phyloP scores from a whole-genome alignment of 1,140 invertebrate genomes.

The Papilio helenus region DNA sequence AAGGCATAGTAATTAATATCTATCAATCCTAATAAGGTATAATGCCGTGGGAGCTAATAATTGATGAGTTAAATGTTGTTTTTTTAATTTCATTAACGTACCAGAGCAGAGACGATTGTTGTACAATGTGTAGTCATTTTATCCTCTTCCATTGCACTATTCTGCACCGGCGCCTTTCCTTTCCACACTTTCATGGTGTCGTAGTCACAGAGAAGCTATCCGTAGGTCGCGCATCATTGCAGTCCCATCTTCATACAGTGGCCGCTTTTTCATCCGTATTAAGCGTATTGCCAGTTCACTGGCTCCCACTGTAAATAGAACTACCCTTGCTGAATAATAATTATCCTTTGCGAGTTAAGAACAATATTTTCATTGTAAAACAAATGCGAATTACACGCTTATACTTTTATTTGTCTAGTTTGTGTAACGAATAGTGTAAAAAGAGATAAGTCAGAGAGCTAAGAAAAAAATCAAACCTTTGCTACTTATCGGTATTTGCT shows the following conservation, averaged over 20 bases:
- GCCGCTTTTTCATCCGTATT: slow-evolving; percentile 36
- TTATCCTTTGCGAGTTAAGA: slow-evolving; percentile 23
- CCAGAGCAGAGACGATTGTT: background rate
- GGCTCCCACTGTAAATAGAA: slow-evolving; percentile 36
- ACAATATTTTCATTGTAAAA: slow-evolving; percentile 1
- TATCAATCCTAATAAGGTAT: slow-evolving; percentile 5
- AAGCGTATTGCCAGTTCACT: slow-evolving; percentile 32
- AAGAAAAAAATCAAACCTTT: too few relatives aligned
- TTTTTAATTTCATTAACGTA: background rate
- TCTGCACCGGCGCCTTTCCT: slow-evolving; percentile 31
- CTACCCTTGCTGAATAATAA: slow-evolving; percentile 36
- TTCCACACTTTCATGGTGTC: slow-evolving; percentile 35
- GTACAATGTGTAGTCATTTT: slow-evolving; percentile 19
- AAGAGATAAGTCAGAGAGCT: background rate
- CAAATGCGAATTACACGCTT: background rate
- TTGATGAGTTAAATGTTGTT: background rate
- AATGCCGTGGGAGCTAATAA: background rate
- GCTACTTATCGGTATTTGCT: too few relatives aligned
- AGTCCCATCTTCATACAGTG: slow-evolving; percentile 32
- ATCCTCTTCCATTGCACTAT: slow-evolving; percentile 16
- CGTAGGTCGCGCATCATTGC: slow-evolving; percentile 33
- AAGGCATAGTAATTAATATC: background rate
- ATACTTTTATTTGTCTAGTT: background rate
- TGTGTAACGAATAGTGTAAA: background rate
- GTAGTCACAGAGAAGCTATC: slow-evolving; percentile 21